phyloP scores from a whole-genome alignment of 2,888 invertebrate genomes.

The Cryptocheilus praepositus region DNA sequence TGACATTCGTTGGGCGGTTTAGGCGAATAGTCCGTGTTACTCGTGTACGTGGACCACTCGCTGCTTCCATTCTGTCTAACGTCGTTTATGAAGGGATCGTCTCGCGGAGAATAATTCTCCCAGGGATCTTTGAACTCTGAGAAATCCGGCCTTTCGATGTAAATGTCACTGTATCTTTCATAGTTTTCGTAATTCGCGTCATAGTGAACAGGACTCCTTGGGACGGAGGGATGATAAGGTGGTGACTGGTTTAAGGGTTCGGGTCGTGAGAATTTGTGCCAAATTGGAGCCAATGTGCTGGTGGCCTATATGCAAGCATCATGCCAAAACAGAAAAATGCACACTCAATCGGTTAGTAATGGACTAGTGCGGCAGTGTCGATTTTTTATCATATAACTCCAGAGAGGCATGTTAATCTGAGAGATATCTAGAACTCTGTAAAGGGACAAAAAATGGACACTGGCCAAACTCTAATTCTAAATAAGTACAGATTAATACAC shows the following conservation, averaged over 20 bases:
- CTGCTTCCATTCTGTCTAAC: slow-evolving; percentile 1
- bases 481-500: neutral
- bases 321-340: slow-evolving; percentile 73
- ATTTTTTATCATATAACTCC: slow-evolving; percentile 48
- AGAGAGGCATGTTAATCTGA: neutral
- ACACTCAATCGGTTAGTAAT: slow-evolving; percentile 70
- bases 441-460: slow-evolving; percentile 62
- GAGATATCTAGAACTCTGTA: slow-evolving; percentile 5
- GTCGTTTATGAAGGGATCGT: slow-evolving; percentile 27
- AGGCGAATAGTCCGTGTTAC: no score
- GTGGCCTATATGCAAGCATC: slow-evolving; percentile 69
- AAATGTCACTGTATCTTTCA: slow-evolving; percentile 44
- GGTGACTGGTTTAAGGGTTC: slow-evolving; percentile 7
- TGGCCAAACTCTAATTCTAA: slow-evolving; percentile 44
- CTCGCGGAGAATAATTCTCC: slow-evolving; percentile 80
- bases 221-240: slow-evolving; percentile 29
- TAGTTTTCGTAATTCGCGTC: slow-evolving; percentile 47
- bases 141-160: slow-evolving; percentile 59
- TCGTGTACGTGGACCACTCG: no score
- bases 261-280: slow-evolving; percentile 62
- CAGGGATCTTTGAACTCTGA: slow-evolving; percentile 83
- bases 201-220: slow-evolving; percentile 28
- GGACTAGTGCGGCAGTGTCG: slow-evolving; percentile 62
- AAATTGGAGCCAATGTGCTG: slow-evolving; percentile 71
- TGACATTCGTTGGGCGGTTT: no score